Evolutionary conservation across 2,113 vertebrate species (phyloP).

Genomic region (Bufo bufo): DNA sequence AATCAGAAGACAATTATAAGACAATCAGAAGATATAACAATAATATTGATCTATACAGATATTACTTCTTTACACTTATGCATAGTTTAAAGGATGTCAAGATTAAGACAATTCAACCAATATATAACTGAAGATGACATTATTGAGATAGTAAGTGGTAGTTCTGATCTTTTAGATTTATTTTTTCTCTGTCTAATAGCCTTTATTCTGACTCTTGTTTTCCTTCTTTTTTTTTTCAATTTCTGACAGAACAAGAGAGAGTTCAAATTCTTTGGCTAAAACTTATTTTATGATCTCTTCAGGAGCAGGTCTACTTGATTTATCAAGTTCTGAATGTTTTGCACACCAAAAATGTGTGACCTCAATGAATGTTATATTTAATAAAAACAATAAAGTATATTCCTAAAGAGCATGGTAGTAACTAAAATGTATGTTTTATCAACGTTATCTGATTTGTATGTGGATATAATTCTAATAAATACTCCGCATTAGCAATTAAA

Average conservation of each 20-base stretch:
- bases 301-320: not conserved
- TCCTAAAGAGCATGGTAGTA: not conserved
- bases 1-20: too few species aligned
- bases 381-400: not conserved
- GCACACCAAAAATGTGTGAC: not conserved
- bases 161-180: too few species aligned
- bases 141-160: too few species aligned
- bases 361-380: not conserved
- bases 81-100: too few species aligned
- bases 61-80: too few species aligned
- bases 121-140: too few species aligned
- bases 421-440: not conserved
- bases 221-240: not conserved
- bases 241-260: not conserved
- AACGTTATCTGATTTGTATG: not conserved
- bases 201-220: not conserved
- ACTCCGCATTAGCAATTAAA: slow-evolving; percentile 32
- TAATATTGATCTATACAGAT: too few species aligned
- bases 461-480: slow-evolving; percentile 13
- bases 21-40: too few species aligned
- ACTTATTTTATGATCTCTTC: not conserved
- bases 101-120: too few species aligned
- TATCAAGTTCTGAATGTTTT: not conserved
- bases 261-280: not conserved
- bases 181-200: too few species aligned